Conservation (phyloP, 53 echinoderm and acorn worm species). For the Stichopus horrens region DNA sequence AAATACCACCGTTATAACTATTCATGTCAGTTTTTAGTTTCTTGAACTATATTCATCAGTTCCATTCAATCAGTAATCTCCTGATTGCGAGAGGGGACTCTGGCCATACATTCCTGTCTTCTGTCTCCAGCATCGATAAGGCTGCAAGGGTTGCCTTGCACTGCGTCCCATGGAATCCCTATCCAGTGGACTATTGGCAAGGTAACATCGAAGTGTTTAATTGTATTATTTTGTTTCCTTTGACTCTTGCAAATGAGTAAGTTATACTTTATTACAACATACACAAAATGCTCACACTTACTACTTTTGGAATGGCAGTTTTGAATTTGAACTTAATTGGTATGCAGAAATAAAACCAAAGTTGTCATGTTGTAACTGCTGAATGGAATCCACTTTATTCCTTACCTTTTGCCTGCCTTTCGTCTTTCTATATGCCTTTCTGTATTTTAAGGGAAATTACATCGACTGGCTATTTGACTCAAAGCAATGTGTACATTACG, state of each 20-base stretch:
- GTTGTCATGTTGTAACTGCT: background rate
- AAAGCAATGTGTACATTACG: too few relatives aligned
- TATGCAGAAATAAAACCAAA: too few relatives aligned
- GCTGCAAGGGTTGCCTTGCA: slow-evolving; percentile 68
- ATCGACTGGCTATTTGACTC: too few relatives aligned
- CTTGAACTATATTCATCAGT: slow-evolving; percentile 23
- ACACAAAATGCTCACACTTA: too few relatives aligned
- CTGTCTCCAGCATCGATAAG: slow-evolving; percentile 64
- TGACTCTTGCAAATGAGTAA: background rate
- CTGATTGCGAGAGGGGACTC: slow-evolving; percentile 78
- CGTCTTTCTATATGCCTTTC: too few relatives aligned
- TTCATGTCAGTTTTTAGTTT: background rate
- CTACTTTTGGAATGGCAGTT: too few relatives aligned
- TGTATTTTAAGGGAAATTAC: too few relatives aligned
- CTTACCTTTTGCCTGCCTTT: too few relatives aligned
- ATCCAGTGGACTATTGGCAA: slow-evolving; percentile 92
- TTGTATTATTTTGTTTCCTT: background rate
- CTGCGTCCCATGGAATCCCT: slow-evolving; percentile 91
- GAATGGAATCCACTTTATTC: background rate
- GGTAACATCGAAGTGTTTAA: slow-evolving; percentile 48
- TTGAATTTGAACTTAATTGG: too few relatives aligned
- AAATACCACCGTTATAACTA: too few relatives aligned
- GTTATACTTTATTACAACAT: background rate
- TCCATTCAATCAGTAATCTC: slow-evolving; percentile 66
- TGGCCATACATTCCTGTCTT: slow-evolving; percentile 52